phyloP scores from a whole-genome alignment of 2,113 vertebrate genomes.

The Xyliphius kryptos region DNA sequence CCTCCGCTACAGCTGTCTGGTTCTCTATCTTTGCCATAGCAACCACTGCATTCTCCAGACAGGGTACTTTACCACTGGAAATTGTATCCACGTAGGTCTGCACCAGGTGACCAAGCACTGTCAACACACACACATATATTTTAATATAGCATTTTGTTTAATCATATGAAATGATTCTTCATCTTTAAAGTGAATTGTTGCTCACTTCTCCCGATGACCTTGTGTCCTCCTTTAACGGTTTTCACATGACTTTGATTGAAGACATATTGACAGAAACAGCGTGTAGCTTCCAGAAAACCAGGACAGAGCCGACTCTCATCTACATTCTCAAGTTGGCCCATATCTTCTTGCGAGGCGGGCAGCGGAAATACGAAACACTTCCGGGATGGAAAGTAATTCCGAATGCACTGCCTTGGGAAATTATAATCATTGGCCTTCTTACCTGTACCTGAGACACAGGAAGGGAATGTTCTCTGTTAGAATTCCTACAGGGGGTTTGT shows the following conservation, averaged over 20 bases:
- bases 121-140: background rate
- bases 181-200: background rate
- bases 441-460: background rate
- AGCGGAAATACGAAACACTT: conserved; percentile 47
- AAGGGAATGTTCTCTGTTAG: background rate
- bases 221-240: conserved; percentile 44
- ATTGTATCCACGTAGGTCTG: conserved; percentile 51
- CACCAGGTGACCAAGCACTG: conserved; percentile 48
- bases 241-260: conserved; percentile 40
- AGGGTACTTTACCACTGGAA: conserved; percentile 46
- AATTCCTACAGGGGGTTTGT: no score
- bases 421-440: conserved; percentile 33
- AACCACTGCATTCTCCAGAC: conserved; percentile 49
- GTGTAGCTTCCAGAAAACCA: conserved; percentile 33
- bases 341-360: conserved; percentile 41
- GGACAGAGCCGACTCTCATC: conserved; percentile 31
- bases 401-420: conserved; percentile 47
- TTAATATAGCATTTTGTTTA: no score
- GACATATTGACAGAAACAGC: conserved; percentile 44
- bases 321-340: conserved; percentile 43
- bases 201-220: conserved; percentile 48
- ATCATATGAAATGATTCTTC: background rate
- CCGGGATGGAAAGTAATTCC: conserved; percentile 47
- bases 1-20: conserved; percentile 43
- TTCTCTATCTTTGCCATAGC: conserved; percentile 52